phyloP scores from a whole-genome alignment of 1,140 invertebrate species.

The Tyrophagus putrescentiae region DNA sequence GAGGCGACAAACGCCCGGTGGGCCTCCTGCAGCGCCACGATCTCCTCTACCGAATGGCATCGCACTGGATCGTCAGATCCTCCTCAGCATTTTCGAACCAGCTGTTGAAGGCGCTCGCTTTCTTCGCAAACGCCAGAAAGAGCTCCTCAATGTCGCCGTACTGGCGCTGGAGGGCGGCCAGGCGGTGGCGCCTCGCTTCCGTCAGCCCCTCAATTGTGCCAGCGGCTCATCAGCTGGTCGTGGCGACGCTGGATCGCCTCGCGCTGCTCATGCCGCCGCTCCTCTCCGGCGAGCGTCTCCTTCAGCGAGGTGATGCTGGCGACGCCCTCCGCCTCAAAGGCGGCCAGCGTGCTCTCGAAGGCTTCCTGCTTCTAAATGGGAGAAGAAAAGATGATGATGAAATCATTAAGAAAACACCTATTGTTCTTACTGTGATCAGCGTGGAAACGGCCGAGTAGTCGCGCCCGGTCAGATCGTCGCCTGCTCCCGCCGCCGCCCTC shows the following conservation, averaged over 20 bases:
- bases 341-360: slow-evolving; percentile 56
- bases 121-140: slow-evolving; percentile 97
- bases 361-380: no score
- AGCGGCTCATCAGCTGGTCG: slow-evolving; percentile 76
- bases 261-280: slow-evolving; percentile 69
- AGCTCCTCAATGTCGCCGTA: slow-evolving; percentile 96
- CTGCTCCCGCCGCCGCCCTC: slow-evolving; percentile 87
- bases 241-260: slow-evolving; percentile 76
- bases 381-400: no score
- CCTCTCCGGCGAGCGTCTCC: slow-evolving; percentile 72
- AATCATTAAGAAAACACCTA: no score
- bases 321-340: slow-evolving; percentile 97
- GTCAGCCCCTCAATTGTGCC: slow-evolving; percentile 82
- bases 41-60: slow-evolving; percentile 53
- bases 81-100: slow-evolving; percentile 99
- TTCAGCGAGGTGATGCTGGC: slow-evolving; percentile 90
- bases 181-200: slow-evolving; percentile 69
- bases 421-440: slow-evolving; percentile 54
- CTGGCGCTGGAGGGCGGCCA: slow-evolving; percentile 87
- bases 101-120: slow-evolving; percentile 97
- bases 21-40: slow-evolving; percentile 64
- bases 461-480: slow-evolving; percentile 78
- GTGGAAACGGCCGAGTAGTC: slow-evolving; percentile 92
- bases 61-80: slow-evolving; percentile 96
- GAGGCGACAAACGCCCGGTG: slow-evolving; percentile 95